Conservation (phyloP, 1,140 invertebrate genomes). For the Agrilus planipennis region DNA sequence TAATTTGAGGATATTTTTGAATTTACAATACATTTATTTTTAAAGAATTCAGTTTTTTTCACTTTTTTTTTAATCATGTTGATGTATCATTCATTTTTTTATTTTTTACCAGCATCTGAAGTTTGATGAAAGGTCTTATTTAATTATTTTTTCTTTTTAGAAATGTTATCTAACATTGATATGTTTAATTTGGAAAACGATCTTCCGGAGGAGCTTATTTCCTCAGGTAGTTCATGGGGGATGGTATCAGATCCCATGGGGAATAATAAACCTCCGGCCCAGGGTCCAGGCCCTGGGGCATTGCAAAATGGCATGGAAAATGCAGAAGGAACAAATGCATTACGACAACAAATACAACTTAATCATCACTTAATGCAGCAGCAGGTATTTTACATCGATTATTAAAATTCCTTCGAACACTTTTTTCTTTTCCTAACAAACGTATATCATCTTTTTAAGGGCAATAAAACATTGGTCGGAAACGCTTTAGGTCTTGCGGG, state of each 20-base stretch:
- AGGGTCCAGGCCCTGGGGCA: slow-evolving; percentile 60
- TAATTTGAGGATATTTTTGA: too few species aligned
- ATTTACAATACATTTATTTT: too few species aligned
- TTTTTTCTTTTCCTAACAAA: neutral
- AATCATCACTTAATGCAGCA: slow-evolving; percentile 51
- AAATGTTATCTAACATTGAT: slow-evolving; percentile 64
- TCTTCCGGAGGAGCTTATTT: slow-evolving; percentile 82
- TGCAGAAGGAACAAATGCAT: slow-evolving; percentile 19
- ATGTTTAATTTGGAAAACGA: slow-evolving; percentile 84
- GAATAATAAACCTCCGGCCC: slow-evolving; percentile 56
- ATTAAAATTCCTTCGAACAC: neutral
- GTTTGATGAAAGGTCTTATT: too few species aligned
- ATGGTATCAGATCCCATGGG: slow-evolving; percentile 41
- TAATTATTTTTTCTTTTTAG: slow-evolving; percentile 29
- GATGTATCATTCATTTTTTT: too few species aligned
- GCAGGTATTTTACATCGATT: slow-evolving; percentile 12
- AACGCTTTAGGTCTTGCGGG: slow-evolving; percentile 54
- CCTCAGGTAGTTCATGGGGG: slow-evolving; percentile 53
- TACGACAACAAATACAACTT: slow-evolving; percentile 45
- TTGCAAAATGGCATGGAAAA: slow-evolving; percentile 35
- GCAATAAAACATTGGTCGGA: slow-evolving; percentile 59
- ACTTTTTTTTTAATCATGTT: too few species aligned
- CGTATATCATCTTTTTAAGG: slow-evolving; percentile 35
- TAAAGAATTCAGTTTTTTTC: too few species aligned
- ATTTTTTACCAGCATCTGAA: too few species aligned